Conservation (phyloP, 1,140 invertebrate species). For the Drosophila arawakana region DNA sequence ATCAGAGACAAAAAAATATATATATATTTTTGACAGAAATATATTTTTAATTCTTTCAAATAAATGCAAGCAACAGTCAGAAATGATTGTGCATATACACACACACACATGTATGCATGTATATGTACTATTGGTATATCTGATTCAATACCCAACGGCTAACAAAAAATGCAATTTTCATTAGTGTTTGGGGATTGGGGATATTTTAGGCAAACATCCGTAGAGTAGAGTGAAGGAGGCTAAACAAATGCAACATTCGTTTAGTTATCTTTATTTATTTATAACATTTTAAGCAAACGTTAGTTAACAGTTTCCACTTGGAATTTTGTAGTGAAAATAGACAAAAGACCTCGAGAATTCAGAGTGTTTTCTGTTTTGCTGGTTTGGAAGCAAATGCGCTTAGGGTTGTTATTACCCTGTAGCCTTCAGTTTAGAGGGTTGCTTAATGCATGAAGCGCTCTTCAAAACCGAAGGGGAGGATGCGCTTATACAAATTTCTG, state of each 20-base stretch:
- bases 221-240: background rate
- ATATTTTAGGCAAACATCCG: constrained; percentile 34
- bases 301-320: constrained; percentile 49
- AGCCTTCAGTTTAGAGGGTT: background rate
- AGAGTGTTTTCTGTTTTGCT: constrained; percentile 41
- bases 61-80: constrained; percentile 11
- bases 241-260: constrained; percentile 50
- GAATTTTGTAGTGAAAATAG: background rate
- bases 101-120: constrained; percentile 10
- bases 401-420: constrained; percentile 52
- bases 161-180: constrained; percentile 56
- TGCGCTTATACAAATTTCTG: constrained; percentile 77
- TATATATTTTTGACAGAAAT: background rate
- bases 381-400: constrained; percentile 60
- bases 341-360: constrained; percentile 55
- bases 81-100: constrained; percentile 6
- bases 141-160: constrained; percentile 43
- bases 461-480: constrained; percentile 3
- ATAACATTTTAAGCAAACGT: constrained; percentile 70
- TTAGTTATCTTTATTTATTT: constrained; percentile 64
- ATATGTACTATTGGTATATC: constrained; percentile 12
- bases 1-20: constrained; percentile 1
- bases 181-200: constrained; percentile 39
- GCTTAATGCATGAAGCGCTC: constrained; percentile 11
- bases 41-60: constrained; percentile 11